Conservation (phyloP, 2,797 vertebrate genomes). For the Argentina silus region DNA sequence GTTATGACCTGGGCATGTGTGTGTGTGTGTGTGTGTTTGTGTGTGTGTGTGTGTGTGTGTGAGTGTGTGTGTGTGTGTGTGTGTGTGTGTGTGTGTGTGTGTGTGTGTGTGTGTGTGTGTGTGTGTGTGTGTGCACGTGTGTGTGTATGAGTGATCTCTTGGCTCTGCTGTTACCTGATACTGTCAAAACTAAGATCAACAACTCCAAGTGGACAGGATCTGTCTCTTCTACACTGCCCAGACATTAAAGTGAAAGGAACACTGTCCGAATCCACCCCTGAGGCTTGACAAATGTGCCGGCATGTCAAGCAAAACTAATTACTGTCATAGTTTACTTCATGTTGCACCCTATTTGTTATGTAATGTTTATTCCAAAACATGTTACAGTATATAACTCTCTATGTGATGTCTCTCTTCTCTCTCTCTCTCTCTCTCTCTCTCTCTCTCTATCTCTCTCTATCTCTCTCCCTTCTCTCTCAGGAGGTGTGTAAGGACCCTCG, state of each 20-base stretch:
- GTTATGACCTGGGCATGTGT: slow-evolving; percentile 25
- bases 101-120: background rate
- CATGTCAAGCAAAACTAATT: background rate
- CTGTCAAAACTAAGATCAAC: slow-evolving; percentile 59
- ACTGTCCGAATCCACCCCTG: background rate
- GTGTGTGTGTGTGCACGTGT: slow-evolving; percentile 8
- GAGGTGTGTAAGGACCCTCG: slow-evolving; percentile 83
- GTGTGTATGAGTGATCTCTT: slow-evolving; percentile 10
- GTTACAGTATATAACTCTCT: background rate
- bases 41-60: slow-evolving; percentile 27
- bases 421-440: background rate
- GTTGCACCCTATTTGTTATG: background rate
- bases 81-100: slow-evolving; percentile 9
- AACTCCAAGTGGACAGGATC: slow-evolving; percentile 48
- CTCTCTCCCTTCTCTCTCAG: slow-evolving; percentile 50
- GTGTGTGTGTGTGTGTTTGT: slow-evolving; percentile 14
- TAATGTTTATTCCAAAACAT: background rate
- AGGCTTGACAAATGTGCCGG: background rate
- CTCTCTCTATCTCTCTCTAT: background rate
- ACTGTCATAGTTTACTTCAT: background rate
- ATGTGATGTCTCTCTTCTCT: slow-evolving; percentile 2
- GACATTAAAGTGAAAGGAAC: slow-evolving; percentile 29
- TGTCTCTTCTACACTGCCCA: slow-evolving; percentile 50
- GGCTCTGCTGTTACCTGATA: slow-evolving; percentile 56
- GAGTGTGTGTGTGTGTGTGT: slow-evolving; percentile 24